phyloP scores from a whole-genome alignment of 2,113 vertebrate genomes.

The Tragelaphus buxtoni region DNA sequence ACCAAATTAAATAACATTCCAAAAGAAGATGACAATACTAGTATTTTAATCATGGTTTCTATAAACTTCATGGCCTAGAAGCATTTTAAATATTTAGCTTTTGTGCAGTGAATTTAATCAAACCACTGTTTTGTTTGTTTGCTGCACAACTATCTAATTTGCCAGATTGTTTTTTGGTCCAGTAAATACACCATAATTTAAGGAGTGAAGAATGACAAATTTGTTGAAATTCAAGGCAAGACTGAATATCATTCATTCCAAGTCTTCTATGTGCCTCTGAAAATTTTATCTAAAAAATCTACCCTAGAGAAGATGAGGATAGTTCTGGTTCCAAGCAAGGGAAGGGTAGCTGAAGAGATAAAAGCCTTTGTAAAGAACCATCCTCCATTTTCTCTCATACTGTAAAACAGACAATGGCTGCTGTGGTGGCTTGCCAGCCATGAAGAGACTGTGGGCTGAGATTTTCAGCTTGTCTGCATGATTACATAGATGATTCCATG shows the following conservation, averaged over 20 bases:
- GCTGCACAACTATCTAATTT: not conserved
- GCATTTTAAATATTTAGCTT: not conserved
- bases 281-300: not conserved
- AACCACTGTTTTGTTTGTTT: not conserved
- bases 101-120: not conserved
- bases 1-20: not conserved
- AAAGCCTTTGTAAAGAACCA: not conserved
- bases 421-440: not conserved
- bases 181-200: not conserved
- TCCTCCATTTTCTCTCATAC: not conserved
- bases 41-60: not conserved
- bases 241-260: not conserved
- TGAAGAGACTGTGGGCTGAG: not conserved
- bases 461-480: not conserved
- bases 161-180: not conserved
- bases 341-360: not conserved
- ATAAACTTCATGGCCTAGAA: not conserved
- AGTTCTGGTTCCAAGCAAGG: not conserved
- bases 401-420: not conserved
- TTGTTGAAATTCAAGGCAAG: conserved; percentile 5
- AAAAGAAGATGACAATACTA: not conserved
- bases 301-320: conserved; percentile 15
- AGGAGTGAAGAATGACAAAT: not conserved
- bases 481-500: not conserved
- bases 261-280: not conserved